Evolutionary conservation across 2,113 vertebrate species (phyloP).

Genomic region (Anhinga rufa): DNA sequence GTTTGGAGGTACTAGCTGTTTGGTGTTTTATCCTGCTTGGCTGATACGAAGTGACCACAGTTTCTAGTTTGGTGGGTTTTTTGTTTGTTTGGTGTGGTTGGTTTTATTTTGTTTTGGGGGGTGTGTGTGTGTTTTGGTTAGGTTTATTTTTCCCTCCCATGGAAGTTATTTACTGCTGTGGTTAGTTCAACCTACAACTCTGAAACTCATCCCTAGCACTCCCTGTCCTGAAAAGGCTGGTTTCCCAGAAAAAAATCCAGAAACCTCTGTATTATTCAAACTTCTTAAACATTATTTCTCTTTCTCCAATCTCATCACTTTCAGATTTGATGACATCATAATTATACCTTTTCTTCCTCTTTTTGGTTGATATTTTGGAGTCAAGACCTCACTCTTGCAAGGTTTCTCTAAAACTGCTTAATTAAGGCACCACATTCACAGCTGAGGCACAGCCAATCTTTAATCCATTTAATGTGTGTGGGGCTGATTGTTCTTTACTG

Average conservation of each 20-base stretch:
- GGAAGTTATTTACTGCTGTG: background rate
- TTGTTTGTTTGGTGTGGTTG: background rate
- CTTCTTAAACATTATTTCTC: background rate
- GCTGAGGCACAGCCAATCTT: background rate
- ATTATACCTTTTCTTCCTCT: background rate
- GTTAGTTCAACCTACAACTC: background rate
- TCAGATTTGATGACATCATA: background rate
- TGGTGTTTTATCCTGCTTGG: background rate
- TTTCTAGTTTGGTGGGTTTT: background rate
- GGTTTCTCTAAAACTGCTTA: background rate
- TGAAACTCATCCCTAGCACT: background rate
- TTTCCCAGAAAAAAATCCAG: background rate
- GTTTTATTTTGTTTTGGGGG: too few species aligned
- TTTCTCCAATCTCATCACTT: background rate
- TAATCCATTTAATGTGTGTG: background rate
- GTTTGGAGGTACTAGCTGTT: background rate
- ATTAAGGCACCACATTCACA: background rate
- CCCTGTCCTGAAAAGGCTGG: background rate
- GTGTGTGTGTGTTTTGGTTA: too few species aligned
- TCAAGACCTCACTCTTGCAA: background rate
- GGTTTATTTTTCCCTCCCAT: background rate
- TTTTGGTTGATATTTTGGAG: background rate
- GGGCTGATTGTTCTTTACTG: background rate
- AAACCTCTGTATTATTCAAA: background rate
- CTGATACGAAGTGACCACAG: background rate